A percentile compares a stretch with the other conserved stretches of the same genome.
Evolutionary conservation across 2,888 invertebrate genomes (phyloP).

Genomic region (Catocala nupta): DNA sequence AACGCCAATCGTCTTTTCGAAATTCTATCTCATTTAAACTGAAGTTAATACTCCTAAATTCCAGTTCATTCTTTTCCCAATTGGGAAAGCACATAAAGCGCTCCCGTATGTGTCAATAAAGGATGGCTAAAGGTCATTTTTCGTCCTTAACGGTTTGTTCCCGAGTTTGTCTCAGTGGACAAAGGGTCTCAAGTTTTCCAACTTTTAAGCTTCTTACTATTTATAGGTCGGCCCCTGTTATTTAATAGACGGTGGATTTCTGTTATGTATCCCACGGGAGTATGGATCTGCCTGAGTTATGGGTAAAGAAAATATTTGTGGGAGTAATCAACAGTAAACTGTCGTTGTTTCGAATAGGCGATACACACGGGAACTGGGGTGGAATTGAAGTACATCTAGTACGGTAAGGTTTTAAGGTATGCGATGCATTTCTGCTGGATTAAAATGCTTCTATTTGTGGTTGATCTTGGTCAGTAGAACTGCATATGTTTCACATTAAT

Average conservation of each 20-base stretch:
- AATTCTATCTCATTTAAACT: not conserved
- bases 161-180: constrained; percentile 12
- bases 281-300: constrained; percentile 7
- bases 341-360: not conserved
- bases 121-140: not conserved
- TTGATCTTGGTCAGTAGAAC: too few species aligned
- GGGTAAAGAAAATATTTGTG: constrained; percentile 10
- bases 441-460: too few species aligned
- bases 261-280: constrained; percentile 8
- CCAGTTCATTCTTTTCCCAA: not conserved
- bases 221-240: constrained; percentile 7
- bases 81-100: not conserved
- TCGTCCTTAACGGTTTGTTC: not conserved
- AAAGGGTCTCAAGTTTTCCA: constrained; percentile 11
- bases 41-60: not conserved
- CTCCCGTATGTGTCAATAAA: not conserved
- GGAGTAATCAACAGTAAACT: constrained; percentile 10
- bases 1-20: too few species aligned
- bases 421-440: too few species aligned
- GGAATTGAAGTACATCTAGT: not conserved
- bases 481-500: too few species aligned
- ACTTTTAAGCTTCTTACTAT: constrained; percentile 10
- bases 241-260: constrained; percentile 16
- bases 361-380: not conserved
- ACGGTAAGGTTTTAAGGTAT: too few species aligned